Base-by-base conservation (phyloP, 1,140 invertebrate species). In the Holotrichia oblita region DNA sequence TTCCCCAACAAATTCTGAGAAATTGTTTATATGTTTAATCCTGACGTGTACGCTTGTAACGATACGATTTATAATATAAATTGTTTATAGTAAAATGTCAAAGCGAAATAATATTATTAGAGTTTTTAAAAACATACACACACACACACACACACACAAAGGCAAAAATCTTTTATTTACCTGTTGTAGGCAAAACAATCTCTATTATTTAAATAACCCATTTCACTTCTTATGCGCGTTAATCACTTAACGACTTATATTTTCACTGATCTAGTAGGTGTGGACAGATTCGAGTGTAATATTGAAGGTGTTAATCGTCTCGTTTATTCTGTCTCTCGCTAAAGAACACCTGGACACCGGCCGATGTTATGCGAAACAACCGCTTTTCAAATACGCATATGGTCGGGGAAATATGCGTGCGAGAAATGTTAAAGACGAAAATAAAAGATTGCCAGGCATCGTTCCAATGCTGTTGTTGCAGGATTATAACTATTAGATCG, bases 171-270 rank as follows among this genome's bases (percentile, higher is more conserved):
- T 34, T 34, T 34, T 34, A 34, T 34, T 17, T 55, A 55, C 48
- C 48, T 55, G 48, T 55, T n/a, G 14, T 55, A 55, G 17, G 48
- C 48, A 55, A 55, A 55, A 55, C 48, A n/a, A 3, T 55, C 48
- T 17, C 48, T 17, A 6, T 10, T 55, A 17, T 14, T 55, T 17
- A 55, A 55, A 4, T 55, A 55, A 55, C 48, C 48, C 48, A 55
- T 55, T 55, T 55, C 17, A 14, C 17, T 7, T 17, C 14, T 17
- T 55, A 10, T 48, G n/a, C n/a, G 27, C 27, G 4, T 1, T 34
- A 34, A 4, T 4, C 27, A 34, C 27, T 34, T 34, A 34, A 34
- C 27, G 27, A 34, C 27, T 34, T 34, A 34, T 34, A 34, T 34
- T 34, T 4, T 34, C 27, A 34, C 27, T 34, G 4, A 34, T 34